A percentile compares a stretch with the other conserved stretches of the same genome.
phyloP scores from a whole-genome alignment of 2,113 vertebrate genomes.

The Nothocercus nigrocapillus region DNA sequence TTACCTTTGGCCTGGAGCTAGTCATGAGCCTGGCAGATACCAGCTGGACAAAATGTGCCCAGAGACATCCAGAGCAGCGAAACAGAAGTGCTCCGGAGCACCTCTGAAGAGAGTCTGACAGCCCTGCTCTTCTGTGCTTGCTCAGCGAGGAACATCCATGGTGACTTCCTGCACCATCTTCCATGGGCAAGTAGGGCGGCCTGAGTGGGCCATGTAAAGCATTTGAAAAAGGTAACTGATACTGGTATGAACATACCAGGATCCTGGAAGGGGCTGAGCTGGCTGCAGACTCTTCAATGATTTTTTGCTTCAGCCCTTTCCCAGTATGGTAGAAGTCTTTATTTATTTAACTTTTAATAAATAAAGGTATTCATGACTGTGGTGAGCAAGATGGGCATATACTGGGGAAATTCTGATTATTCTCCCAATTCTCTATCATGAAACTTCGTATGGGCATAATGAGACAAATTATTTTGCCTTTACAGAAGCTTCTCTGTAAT shows the following conservation, averaged over 20 bases:
- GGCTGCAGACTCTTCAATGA: neutral
- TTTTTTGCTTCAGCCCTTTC: neutral
- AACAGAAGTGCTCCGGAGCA: conserved; percentile 1
- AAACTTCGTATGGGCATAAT: neutral
- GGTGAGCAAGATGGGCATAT: neutral
- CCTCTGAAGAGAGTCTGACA: neutral
- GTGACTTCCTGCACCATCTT: neutral
- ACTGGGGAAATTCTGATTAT: neutral
- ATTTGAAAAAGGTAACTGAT: neutral
- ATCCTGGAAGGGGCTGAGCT: neutral
- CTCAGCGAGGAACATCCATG: neutral
- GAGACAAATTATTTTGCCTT: neutral
- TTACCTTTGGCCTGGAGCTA: conserved; percentile 48
- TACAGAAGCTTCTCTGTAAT: neutral
- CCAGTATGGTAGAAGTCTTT: neutral
- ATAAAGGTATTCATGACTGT: neutral
- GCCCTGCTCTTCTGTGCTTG: neutral
- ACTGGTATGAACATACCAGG: neutral
- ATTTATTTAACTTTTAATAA: neutral
- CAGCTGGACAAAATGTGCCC: neutral
- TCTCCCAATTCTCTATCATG: neutral
- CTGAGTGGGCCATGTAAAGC: neutral
- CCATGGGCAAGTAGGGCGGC: neutral
- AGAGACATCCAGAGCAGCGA: neutral
- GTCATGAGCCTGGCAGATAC: conserved; percentile 4